Percentiles rank a stretch among this genome's conserved stretches.
These are phyloP conservation scores for Aptenodytes patagonicus DNA, from an alignment of 2,113 vertebrate species.

Conservation along the genomic window DNA sequence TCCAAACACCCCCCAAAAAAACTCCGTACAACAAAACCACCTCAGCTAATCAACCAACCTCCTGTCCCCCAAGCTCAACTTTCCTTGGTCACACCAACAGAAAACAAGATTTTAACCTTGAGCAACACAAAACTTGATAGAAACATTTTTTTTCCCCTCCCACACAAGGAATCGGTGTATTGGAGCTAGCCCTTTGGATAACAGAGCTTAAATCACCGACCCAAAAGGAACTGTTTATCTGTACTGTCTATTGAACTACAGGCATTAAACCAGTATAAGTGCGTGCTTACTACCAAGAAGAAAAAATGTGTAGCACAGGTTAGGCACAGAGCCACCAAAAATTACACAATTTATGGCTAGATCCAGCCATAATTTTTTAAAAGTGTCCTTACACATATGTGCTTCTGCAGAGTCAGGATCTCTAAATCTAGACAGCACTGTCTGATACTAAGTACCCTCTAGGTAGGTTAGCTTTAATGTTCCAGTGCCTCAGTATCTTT, in stretches of 20 bases:
- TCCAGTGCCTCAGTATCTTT: background rate
- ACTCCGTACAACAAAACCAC: background rate
- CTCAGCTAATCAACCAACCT: background rate
- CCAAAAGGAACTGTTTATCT: background rate
- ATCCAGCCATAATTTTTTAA: background rate
- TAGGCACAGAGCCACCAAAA: background rate
- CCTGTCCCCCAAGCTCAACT: background rate
- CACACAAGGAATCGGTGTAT: background rate
- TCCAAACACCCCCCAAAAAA: background rate
- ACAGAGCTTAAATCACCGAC: background rate
- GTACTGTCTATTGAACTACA: background rate
- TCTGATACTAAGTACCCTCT: background rate
- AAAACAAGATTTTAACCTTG: background rate
- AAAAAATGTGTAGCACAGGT: background rate
- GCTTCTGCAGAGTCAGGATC: background rate
- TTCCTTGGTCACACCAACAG: background rate
- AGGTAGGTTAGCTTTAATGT: background rate
- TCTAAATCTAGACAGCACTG: background rate
- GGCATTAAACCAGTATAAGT: background rate
- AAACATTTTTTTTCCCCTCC: background rate
- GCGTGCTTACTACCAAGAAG: background rate
- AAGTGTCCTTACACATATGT: background rate
- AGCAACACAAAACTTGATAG: background rate
- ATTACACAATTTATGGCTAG: background rate
- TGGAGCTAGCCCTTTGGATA: background rate